Percentiles rank a stretch among this genome's conserved stretches.
Evolutionary conservation across 2,888 invertebrate genomes (phyloP).

Genomic region (Drosophila ochracea): DNA sequence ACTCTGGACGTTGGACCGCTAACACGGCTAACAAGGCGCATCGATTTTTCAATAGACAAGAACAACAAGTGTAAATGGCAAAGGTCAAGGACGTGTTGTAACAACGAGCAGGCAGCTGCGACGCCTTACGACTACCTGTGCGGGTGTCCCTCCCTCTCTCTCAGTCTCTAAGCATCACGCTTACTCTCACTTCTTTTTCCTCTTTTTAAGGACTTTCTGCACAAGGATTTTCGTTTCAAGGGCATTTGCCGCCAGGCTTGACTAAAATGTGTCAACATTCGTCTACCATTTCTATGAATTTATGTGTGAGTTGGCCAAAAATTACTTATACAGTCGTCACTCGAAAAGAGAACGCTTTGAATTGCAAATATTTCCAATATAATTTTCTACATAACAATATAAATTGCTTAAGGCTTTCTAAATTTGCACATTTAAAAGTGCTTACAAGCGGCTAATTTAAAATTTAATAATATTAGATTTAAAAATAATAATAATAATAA

Average conservation of each 20-base stretch:
- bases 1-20: constrained; percentile 23
- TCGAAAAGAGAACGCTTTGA: background rate
- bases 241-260: constrained; percentile 45
- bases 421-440: background rate
- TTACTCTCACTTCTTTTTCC: constrained; percentile 7
- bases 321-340: constrained; percentile 1
- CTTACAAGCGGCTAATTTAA: background rate
- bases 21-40: constrained; percentile 12
- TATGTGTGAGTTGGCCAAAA: constrained; percentile 18
- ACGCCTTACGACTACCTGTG: constrained; percentile 59
- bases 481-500: background rate
- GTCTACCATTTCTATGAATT: background rate
- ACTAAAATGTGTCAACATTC: constrained; percentile 36
- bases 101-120: constrained; percentile 35
- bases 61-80: constrained; percentile 70
- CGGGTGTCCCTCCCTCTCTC: constrained; percentile 21
- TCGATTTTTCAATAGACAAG: constrained; percentile 65
- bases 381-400: background rate
- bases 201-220: constrained; percentile 26
- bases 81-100: constrained; percentile 73
- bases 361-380: background rate
- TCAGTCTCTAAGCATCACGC: background rate
- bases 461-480: background rate
- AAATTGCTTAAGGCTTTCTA: background rate
- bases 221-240: constrained; percentile 75